These are phyloP conservation scores for Muscidifurax raptorellus DNA, from an alignment of 1,140 invertebrate species.

Conservation along the genomic window DNA sequence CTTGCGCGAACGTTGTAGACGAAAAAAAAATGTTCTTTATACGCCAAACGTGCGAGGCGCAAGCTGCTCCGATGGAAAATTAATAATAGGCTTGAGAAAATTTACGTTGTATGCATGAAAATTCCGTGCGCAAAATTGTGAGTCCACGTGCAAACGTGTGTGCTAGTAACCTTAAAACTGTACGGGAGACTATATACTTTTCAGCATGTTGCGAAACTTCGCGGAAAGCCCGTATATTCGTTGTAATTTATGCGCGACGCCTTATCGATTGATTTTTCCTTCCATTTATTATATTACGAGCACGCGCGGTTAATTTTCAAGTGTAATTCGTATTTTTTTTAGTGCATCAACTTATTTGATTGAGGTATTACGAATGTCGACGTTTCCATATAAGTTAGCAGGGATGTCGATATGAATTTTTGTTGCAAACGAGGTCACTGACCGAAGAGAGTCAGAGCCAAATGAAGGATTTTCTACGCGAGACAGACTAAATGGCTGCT, in stretches of 20 bases:
- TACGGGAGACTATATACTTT: neutral
- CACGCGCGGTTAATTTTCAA: neutral
- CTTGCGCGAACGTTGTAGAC: neutral
- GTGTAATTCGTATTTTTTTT: too few relatives aligned
- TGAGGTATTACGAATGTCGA: too few relatives aligned
- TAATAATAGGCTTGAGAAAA: neutral
- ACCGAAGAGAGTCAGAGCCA: neutral
- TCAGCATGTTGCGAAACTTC: neutral
- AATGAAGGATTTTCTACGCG: neutral
- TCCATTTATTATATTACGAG: neutral
- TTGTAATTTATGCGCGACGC: neutral
- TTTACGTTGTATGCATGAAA: neutral
- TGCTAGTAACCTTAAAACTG: neutral
- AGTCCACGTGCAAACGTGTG: neutral
- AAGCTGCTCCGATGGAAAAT: neutral
- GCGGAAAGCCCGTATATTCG: neutral
- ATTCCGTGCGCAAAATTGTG: neutral
- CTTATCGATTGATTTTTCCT: neutral
- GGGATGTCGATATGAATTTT: too few relatives aligned
- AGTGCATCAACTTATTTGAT: too few relatives aligned
- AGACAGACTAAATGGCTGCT: neutral
- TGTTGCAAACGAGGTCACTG: neutral
- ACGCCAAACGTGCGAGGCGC: neutral
- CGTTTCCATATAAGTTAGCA: too few relatives aligned
- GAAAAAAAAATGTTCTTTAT: neutral